Percentiles rank a stretch among this genome's conserved stretches.
These are phyloP conservation scores for Lethenteron reissneri DNA, from an alignment of 2,113 vertebrate species.

Conservation along the genomic window DNA sequence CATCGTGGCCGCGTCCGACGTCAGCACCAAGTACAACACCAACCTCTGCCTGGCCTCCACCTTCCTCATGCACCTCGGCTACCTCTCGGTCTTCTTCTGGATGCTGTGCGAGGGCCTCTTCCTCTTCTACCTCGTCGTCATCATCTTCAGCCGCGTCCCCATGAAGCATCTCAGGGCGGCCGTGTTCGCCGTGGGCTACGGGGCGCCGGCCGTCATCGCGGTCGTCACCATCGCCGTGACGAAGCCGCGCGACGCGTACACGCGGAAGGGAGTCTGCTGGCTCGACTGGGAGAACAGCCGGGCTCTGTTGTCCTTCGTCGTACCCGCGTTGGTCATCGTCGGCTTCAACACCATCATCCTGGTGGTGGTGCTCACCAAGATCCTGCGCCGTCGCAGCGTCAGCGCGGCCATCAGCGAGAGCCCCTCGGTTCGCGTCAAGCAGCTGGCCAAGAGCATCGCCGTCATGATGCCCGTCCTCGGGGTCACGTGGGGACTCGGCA, in stretches of 20 bases:
- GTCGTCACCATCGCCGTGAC: constrained; percentile 38
- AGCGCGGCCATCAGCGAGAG: constrained; percentile 19
- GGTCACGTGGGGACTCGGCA: constrained; percentile 52
- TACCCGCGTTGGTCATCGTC: constrained; percentile 42
- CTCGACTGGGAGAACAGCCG: constrained; percentile 41
- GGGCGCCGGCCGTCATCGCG: constrained; percentile 40
- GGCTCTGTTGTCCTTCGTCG: constrained; percentile 42
- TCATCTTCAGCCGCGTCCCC: constrained; percentile 31
- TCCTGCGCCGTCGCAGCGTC: constrained; percentile 27
- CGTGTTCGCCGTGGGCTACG: constrained; percentile 40
- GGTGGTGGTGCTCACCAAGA: constrained; percentile 33
- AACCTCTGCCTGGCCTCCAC: constrained; percentile 33
- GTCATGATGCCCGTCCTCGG: constrained; percentile 53
- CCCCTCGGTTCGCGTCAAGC: constrained; percentile 25
- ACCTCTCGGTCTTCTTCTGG: constrained; percentile 66
- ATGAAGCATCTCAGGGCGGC: constrained; percentile 24
- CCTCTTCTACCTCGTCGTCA: constrained; percentile 40
- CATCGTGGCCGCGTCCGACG: constrained; percentile 20
- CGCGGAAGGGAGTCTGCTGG: constrained; percentile 36
- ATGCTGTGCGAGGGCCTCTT: constrained; percentile 52
- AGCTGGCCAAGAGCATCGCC: constrained; percentile 36
- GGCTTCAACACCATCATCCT: constrained; percentile 40
- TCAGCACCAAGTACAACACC: not conserved
- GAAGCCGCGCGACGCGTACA: constrained; percentile 25
- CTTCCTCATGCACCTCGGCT: constrained; percentile 62